Conservation (phyloP, 2,797 vertebrate species). For the Cirrhinus molitorella region DNA sequence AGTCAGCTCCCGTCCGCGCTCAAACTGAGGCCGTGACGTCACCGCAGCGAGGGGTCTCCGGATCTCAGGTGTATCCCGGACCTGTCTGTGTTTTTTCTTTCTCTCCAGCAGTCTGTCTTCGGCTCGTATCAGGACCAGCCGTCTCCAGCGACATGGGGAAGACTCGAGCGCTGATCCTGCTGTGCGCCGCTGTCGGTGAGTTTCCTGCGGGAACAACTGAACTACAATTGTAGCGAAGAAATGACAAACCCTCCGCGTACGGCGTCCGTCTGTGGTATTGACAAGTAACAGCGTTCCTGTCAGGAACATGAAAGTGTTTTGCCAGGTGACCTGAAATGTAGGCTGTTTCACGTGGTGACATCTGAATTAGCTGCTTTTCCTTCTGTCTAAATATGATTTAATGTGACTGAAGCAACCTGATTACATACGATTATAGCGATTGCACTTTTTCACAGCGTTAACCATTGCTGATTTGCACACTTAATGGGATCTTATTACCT, state of each 20-base stretch:
- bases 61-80: constrained; percentile 5
- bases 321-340: background rate
- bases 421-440: background rate
- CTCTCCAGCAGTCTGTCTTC: background rate
- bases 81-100: background rate
- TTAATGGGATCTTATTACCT: background rate
- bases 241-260: background rate
- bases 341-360: constrained; percentile 3
- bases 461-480: background rate
- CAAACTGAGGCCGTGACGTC: constrained; percentile 25
- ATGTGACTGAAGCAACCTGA: background rate
- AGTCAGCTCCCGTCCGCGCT: constrained; percentile 20
- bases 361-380: background rate
- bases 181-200: constrained; percentile 45
- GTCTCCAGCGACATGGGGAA: constrained; percentile 39
- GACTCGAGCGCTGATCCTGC: constrained; percentile 26
- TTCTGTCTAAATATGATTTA: background rate
- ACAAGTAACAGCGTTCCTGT: background rate
- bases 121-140: background rate
- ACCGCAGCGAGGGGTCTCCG: background rate
- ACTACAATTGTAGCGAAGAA: background rate
- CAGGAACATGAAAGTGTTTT: background rate
- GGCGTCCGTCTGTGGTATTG: background rate
- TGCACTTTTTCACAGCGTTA: background rate
- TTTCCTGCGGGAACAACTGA: constrained; percentile 2